Percentiles rank a stretch among this genome's conserved stretches.
Conservation (phyloP, 2,113 vertebrate genomes). For the Apus apus region DNA sequence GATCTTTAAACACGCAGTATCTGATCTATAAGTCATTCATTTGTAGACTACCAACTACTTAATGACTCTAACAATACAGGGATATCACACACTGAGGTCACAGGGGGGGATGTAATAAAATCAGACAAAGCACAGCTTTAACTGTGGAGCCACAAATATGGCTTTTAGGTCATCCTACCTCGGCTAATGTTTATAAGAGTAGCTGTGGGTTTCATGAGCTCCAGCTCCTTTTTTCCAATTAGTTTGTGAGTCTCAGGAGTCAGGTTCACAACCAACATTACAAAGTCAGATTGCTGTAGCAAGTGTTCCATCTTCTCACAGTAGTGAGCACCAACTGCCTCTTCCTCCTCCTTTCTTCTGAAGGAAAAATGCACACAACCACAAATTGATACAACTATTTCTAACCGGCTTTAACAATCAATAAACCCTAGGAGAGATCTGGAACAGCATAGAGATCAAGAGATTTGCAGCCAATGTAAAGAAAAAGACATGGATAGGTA, state of each 20-base stretch:
- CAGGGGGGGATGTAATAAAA: not conserved
- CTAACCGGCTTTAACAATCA: not conserved
- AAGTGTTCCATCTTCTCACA: slow-evolving; percentile 78
- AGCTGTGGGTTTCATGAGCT: slow-evolving; percentile 78
- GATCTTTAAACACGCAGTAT: not conserved
- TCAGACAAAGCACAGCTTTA: not conserved
- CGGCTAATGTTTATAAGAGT: slow-evolving; percentile 82
- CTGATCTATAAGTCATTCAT: not conserved
- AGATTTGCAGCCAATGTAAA: not conserved
- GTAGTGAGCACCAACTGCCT: slow-evolving; percentile 75
- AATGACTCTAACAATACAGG: not conserved
- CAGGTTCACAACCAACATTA: slow-evolving; percentile 78
- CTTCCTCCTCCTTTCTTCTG: slow-evolving; percentile 78
- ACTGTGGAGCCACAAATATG: not conserved
- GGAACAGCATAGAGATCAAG: not conserved
- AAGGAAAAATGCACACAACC: not conserved
- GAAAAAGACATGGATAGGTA: not conserved
- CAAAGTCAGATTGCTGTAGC: slow-evolving; percentile 79
- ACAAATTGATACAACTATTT: not conserved
- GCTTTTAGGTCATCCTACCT: slow-evolving; percentile 65
- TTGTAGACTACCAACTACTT: not conserved
- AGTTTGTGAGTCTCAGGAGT: slow-evolving; percentile 72
- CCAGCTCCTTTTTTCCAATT: slow-evolving; percentile 77
- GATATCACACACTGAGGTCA: not conserved
- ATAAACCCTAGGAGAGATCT: not conserved